Percentiles rank a stretch among this genome's conserved stretches.
phyloP scores from a whole-genome alignment of 2,888 invertebrate genomes.

The Melitaea athalia region DNA sequence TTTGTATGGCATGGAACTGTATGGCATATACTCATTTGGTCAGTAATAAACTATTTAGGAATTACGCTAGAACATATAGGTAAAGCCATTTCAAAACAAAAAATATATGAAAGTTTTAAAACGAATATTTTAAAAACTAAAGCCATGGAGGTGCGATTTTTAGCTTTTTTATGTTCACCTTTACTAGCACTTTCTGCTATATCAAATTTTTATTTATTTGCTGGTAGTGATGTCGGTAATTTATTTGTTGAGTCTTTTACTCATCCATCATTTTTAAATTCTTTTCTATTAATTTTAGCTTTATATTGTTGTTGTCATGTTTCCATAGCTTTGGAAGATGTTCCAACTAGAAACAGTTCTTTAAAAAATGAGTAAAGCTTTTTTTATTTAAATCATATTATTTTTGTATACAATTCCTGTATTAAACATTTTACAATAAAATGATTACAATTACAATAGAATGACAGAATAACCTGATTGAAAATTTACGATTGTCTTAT shows the following conservation, averaged over 20 bases:
- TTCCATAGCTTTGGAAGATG: slow-evolving; percentile 68
- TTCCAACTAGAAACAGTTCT: slow-evolving; percentile 60
- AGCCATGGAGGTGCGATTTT: slow-evolving; percentile 82
- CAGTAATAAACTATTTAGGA: slow-evolving; percentile 92
- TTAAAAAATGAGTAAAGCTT: background rate
- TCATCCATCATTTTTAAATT: slow-evolving; percentile 61
- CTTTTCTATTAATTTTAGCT: slow-evolving; percentile 55
- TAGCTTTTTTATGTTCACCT: slow-evolving; percentile 87
- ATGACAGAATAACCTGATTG: too few relatives aligned
- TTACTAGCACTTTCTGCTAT: slow-evolving; percentile 90
- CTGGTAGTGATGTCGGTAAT: slow-evolving; percentile 87
- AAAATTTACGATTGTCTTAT: too few relatives aligned
- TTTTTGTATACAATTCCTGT: background rate
- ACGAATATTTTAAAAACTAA: slow-evolving; percentile 62
- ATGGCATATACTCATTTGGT: slow-evolving; percentile 91
- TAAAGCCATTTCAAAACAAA: slow-evolving; percentile 71
- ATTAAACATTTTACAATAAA: background rate
- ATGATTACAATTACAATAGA: too few relatives aligned
- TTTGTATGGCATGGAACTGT: slow-evolving; percentile 95
- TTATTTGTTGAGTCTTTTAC: slow-evolving; percentile 84
- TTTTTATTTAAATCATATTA: background rate
- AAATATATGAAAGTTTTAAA: slow-evolving; percentile 72
- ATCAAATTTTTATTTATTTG: slow-evolving; percentile 95
- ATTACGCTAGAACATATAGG: slow-evolving; percentile 87
- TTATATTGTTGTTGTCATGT: slow-evolving; percentile 75